These are phyloP conservation scores for Polypedilum pembai DNA, from an alignment of 1,140 invertebrate species.

Conservation along the genomic window DNA sequence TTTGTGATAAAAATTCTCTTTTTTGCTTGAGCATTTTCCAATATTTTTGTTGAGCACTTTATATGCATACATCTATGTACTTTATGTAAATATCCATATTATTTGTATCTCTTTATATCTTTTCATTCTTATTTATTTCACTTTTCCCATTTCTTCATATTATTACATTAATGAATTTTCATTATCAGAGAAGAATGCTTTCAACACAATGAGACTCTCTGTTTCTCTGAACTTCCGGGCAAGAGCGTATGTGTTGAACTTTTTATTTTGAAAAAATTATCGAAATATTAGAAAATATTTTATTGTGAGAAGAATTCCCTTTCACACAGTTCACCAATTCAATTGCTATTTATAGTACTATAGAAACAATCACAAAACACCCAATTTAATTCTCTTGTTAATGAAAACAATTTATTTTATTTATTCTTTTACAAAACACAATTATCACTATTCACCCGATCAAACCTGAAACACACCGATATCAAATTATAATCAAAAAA, in stretches of 20 bases:
- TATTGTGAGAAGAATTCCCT: conserved; percentile 27
- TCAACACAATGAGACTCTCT: too few relatives aligned
- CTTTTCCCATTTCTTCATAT: not conserved
- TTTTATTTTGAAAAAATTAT: conserved; percentile 34
- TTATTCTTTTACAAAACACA: conserved; percentile 23
- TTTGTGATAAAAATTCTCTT: not conserved
- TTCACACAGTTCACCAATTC: conserved; percentile 22
- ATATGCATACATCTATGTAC: not conserved
- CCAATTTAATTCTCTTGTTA: conserved; percentile 7
- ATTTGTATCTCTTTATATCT: not conserved
- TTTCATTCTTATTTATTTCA: not conserved
- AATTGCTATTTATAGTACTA: not conserved
- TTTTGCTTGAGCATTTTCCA: not conserved
- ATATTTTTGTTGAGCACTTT: not conserved
- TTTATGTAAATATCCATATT: conserved; percentile 13
- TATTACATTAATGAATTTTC: too few relatives aligned
- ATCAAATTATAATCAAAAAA: not conserved
- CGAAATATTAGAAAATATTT: conserved; percentile 29
- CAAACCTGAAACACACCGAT: not conserved
- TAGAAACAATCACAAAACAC: not conserved
- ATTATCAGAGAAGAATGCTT: too few relatives aligned
- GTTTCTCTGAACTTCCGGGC: conserved; percentile 37
- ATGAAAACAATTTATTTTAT: conserved; percentile 29
- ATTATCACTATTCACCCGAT: conserved; percentile 19
- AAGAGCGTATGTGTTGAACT: conserved; percentile 46